Percentiles rank a stretch among this genome's conserved stretches.
These are phyloP conservation scores for Silurus glanis DNA, from an alignment of 2,113 vertebrate genomes.

Conservation along the genomic window DNA sequence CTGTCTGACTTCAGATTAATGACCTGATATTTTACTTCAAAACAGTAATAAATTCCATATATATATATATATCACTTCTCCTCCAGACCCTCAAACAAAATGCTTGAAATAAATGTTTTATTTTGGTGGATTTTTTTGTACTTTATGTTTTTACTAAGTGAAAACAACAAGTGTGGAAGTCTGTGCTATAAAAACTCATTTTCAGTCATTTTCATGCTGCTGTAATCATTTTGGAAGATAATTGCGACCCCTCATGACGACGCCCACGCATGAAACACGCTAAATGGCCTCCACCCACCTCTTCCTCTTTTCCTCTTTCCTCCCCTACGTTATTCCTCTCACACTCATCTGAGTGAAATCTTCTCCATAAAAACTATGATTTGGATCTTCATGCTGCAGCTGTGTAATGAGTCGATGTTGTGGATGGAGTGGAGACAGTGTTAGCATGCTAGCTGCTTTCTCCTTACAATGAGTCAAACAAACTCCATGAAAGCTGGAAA, in stretches of 20 bases:
- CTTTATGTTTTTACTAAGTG: neutral
- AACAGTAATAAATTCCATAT: neutral
- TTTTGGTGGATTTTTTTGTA: neutral
- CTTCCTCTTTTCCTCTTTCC: neutral
- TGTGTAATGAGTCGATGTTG: neutral
- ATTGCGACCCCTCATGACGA: conserved; percentile 1
- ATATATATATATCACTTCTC: neutral
- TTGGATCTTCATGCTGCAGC: neutral
- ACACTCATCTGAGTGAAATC: neutral
- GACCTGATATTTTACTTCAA: neutral
- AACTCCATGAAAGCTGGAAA: neutral
- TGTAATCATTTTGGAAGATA: conserved; percentile 19
- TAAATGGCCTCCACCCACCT: neutral
- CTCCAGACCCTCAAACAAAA: neutral
- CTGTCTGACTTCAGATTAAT: too few relatives aligned
- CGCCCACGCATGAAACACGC: conserved; percentile 5
- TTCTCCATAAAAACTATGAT: neutral
- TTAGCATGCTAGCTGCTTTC: neutral
- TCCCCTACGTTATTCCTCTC: neutral
- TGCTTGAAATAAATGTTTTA: neutral
- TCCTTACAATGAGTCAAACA: neutral
- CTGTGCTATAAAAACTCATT: neutral
- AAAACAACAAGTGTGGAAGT: neutral
- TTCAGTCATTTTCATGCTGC: conserved; percentile 22
- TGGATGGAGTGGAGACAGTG: neutral